phyloP scores from a whole-genome alignment of 2,797 vertebrate genomes.

The Lacerta bilineata region DNA sequence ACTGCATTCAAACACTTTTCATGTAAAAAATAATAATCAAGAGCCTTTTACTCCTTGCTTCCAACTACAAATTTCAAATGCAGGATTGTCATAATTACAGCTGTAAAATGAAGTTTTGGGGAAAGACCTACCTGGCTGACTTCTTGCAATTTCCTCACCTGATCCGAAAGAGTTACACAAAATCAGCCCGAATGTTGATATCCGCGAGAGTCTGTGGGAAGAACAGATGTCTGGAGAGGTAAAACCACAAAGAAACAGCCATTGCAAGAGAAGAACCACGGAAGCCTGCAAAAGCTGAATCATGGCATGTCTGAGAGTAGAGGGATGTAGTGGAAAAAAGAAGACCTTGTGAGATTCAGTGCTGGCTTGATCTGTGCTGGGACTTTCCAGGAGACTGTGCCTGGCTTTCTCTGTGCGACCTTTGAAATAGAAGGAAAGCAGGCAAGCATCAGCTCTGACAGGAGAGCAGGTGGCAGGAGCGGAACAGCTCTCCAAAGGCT shows the following conservation, averaged over 20 bases:
- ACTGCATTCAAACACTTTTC: background rate
- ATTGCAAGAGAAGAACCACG: background rate
- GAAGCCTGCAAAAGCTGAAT: background rate
- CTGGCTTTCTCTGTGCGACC: background rate
- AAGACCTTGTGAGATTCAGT: background rate
- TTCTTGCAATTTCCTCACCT: constrained; percentile 6
- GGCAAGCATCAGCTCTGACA: background rate
- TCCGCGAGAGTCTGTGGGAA: background rate
- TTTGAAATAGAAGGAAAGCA: background rate
- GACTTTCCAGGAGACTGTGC: background rate
- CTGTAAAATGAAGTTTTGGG: background rate
- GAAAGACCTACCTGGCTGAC: constrained; percentile 4
- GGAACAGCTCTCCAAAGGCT: background rate
- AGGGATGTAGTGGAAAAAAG: background rate
- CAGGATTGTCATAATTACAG: background rate
- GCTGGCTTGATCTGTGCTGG: background rate
- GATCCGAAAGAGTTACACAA: background rate
- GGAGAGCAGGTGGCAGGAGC: background rate
- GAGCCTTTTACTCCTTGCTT: background rate
- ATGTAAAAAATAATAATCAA: background rate
- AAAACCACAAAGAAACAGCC: background rate
- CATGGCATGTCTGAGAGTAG: background rate
- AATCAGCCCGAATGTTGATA: background rate
- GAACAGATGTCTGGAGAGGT: background rate
- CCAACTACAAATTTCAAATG: no score